Evolutionary conservation across 2,113 vertebrate species (phyloP), one percentile per base, ranked within the genome.

Genomic region (Garra rufa): DNA sequence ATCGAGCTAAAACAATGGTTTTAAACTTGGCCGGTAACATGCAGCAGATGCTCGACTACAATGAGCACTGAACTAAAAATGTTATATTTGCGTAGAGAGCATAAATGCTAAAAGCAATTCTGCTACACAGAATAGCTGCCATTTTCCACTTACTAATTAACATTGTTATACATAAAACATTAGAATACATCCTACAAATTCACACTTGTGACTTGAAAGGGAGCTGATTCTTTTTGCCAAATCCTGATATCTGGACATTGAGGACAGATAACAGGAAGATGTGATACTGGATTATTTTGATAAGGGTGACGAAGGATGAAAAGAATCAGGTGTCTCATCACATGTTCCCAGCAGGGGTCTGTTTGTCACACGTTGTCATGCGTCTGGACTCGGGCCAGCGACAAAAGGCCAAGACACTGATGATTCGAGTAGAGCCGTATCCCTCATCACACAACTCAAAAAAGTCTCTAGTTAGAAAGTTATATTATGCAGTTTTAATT

Each of bases 401-500:
- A 76, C 48, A 76, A 19, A 55, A 55, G 50, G 15, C 19, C 26
- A 38, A 76, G 30, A 55, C 17, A 34, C 11, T 38, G 6, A 76
- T 14, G 34, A 61, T 61, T 59, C 14, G 6, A 59, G 34, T 59
- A 9, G 34, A 24, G n/a, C 21, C 17, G 6, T 17, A 38, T 38
- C 17, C 26, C 26, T 63, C 15, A 26, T 67, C 34, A 78, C n/a
- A 43, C 50, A 55, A 4, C 50, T 41, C 41, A 46, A 59, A 43
- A 76, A 24, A 19, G n/a, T 82, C 34, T 83, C 46, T 43, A 41
- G 43, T 61, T 71, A 43, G 55, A 87, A 76, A 59, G 2, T 44
- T 77, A 24, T 74, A 57, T 46, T 76, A 75, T 82, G 52, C 75
- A 2, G 50, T 28, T 84, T 86, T 88, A 88, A 88, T 88, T 86